Evolutionary conservation across 2,113 vertebrate genomes (phyloP).

Genomic region (Telmatochromis brachygnathus): DNA sequence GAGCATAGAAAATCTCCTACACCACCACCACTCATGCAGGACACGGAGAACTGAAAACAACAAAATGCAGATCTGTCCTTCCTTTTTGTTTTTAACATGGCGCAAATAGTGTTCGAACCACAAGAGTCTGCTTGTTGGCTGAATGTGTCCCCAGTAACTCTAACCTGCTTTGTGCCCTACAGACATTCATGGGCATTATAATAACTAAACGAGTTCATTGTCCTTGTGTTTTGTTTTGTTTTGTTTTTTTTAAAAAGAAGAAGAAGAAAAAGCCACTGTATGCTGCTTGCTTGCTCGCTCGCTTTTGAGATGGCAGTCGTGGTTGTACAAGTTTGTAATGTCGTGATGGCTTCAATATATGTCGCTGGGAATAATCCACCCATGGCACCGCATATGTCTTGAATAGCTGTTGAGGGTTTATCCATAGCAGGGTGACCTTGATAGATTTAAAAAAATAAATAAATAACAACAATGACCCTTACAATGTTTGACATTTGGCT

Average conservation of each 20-base stretch:
- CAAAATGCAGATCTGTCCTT: conserved; percentile 21
- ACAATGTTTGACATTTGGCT: background rate
- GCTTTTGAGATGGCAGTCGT: background rate
- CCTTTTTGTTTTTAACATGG: background rate
- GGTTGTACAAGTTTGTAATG: background rate
- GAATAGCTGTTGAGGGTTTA: background rate
- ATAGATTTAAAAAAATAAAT: background rate
- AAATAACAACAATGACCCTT: background rate
- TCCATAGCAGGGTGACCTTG: background rate
- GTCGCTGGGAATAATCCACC: background rate
- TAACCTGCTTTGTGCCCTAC: conserved; percentile 2
- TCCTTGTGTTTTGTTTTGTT: background rate
- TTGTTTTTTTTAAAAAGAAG: background rate
- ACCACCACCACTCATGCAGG: conserved; percentile 15
- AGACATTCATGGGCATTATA: conserved; percentile 21
- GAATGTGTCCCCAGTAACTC: background rate
- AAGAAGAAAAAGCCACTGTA: background rate
- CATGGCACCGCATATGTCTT: background rate
- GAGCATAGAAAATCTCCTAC: conserved; percentile 32
- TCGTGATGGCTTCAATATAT: background rate
- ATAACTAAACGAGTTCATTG: conserved; percentile 13
- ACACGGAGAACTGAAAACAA: conserved; percentile 1
- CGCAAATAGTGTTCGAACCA: background rate
- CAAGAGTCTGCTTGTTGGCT: conserved; percentile 23
- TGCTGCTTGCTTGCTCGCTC: background rate